Conservation (phyloP, 2,113 vertebrate genomes). For the Nematolebias whitei region DNA sequence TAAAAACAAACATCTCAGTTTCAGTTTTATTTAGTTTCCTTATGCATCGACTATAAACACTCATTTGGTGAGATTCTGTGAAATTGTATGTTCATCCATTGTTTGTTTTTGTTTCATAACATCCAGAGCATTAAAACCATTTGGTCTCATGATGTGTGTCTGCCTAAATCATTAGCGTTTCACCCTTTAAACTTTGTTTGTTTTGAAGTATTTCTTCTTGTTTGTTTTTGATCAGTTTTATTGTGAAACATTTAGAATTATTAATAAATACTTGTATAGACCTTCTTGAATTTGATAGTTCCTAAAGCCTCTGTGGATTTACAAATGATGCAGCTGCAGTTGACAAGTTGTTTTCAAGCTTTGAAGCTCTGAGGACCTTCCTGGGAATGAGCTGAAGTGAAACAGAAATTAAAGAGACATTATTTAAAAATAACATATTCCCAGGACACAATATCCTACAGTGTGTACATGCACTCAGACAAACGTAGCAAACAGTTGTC, state of each 20-base stretch:
- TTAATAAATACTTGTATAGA: slow-evolving; percentile 11
- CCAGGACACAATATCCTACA: slow-evolving; percentile 26
- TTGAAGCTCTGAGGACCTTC: slow-evolving; percentile 31
- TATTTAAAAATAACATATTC: slow-evolving; percentile 53
- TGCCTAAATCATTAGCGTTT: not conserved
- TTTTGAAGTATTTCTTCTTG: not conserved
- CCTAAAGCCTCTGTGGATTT: slow-evolving; percentile 18
- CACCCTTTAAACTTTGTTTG: not conserved
- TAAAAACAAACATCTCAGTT: slow-evolving; percentile 34
- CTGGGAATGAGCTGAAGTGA: slow-evolving; percentile 39
- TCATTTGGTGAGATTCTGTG: slow-evolving; percentile 21
- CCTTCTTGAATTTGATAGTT: slow-evolving; percentile 18
- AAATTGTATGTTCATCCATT: slow-evolving; percentile 4
- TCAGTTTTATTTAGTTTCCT: slow-evolving; percentile 26
- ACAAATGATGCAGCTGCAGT: slow-evolving; percentile 22
- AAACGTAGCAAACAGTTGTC: slow-evolving; percentile 5
- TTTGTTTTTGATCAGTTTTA: not conserved
- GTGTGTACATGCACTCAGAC: not conserved
- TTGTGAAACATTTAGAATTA: slow-evolving; percentile 9
- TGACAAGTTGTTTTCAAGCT: slow-evolving; percentile 29
- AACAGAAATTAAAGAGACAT: slow-evolving; percentile 41
- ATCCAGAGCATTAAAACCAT: not conserved
- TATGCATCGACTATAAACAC: not conserved
- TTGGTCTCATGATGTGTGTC: slow-evolving; percentile 12
- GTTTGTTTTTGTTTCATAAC: slow-evolving; percentile 23